Evolutionary conservation across 2,797 vertebrate genomes (phyloP).

Genomic region (Mareca strepera): DNA sequence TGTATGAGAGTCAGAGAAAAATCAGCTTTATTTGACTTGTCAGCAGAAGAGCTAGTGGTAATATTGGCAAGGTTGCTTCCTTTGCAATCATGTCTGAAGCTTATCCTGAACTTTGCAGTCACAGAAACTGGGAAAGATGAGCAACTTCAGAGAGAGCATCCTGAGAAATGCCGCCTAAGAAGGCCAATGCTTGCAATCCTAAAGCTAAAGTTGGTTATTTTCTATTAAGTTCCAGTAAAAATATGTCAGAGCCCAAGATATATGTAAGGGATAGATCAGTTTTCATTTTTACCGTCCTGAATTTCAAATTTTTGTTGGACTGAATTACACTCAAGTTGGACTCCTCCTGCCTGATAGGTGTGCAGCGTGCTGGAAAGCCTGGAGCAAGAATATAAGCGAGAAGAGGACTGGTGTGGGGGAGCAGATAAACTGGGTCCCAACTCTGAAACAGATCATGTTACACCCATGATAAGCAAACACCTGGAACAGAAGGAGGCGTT

Average conservation of each 20-base stretch:
- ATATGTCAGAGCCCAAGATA: background rate
- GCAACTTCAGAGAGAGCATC: background rate
- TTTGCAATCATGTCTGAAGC: background rate
- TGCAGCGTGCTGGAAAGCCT: slow-evolving; percentile 98
- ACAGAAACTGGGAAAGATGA: background rate
- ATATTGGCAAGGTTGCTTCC: background rate
- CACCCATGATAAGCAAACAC: slow-evolving; percentile 98
- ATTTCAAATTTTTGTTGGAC: background rate
- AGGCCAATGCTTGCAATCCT: background rate
- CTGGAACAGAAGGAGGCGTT: slow-evolving; percentile 98
- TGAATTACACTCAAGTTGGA: background rate
- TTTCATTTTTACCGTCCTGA: background rate
- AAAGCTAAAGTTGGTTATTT: background rate
- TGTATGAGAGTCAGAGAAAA: background rate
- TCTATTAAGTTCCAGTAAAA: background rate
- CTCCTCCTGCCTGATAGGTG: slow-evolving; percentile 67
- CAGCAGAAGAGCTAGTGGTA: background rate
- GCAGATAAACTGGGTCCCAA: slow-evolving; percentile 97
- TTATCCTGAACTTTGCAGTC: background rate
- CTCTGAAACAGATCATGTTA: slow-evolving; percentile 95
- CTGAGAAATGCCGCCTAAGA: background rate
- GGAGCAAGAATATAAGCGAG: slow-evolving; percentile 98
- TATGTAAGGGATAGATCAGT: background rate
- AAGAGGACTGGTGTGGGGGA: slow-evolving; percentile 99
- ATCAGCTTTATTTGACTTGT: background rate